phyloP scores from a whole-genome alignment of 2,888 invertebrate species.

The Luperina nickerlii region DNA sequence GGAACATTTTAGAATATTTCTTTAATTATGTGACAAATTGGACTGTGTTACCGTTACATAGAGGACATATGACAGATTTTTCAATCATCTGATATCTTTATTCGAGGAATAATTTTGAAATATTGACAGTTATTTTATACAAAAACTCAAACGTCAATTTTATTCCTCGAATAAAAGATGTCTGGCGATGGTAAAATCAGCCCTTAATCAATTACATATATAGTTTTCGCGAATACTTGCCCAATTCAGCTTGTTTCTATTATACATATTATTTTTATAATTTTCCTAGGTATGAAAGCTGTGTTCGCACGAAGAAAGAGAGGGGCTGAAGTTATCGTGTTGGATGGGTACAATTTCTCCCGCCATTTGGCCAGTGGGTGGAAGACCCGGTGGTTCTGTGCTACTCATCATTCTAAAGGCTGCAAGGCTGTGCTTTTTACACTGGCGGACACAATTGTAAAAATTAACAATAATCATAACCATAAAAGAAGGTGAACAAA shows the following conservation, averaged over 20 bases:
- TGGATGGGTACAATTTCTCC: slow-evolving; percentile 5
- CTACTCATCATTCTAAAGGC: slow-evolving; percentile 35
- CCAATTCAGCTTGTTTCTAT: not conserved
- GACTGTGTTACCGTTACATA: not conserved
- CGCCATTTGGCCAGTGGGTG: not conserved
- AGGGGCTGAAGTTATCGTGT: slow-evolving; percentile 3
- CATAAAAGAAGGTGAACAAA: not conserved
- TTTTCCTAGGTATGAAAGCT: slow-evolving; percentile 15
- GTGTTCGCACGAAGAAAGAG: slow-evolving; percentile 20
- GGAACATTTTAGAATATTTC: not conserved
- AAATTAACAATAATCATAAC: slow-evolving; percentile 25
- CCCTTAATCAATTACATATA: no score
- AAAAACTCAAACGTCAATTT: no score
- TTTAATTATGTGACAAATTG: not conserved
- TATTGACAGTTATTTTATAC: no score
- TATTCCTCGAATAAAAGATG: no score
- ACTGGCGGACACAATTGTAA: not conserved
- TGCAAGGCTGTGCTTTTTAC: slow-evolving; percentile 34
- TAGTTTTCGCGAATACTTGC: not conserved
- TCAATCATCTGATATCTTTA: no score
- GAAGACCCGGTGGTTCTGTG: slow-evolving; percentile 35
- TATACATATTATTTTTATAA: not conserved
- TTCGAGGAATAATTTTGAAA: no score
- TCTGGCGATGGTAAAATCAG: no score
- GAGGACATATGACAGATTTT: not conserved